Percentiles rank a stretch among this genome's conserved stretches.
These are phyloP conservation scores for Gnathonemus echidnorhynchus DNA, from an alignment of 2,113 vertebrate genomes.

Conservation along the genomic window DNA sequence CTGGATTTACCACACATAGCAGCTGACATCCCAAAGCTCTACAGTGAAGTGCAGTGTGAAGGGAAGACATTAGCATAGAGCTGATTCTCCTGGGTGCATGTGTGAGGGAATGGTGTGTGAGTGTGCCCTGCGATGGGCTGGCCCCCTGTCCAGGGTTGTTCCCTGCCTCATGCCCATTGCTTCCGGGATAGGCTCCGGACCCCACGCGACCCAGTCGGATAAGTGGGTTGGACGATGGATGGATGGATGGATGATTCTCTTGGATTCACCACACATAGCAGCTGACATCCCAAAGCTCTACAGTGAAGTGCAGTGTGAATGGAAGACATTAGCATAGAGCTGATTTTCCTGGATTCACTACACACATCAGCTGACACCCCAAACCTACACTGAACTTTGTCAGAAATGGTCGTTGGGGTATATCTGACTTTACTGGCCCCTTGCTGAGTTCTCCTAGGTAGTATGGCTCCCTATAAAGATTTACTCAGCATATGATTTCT, in stretches of 20 bases:
- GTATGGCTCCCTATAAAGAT: background rate
- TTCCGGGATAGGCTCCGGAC: too few relatives aligned
- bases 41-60: constrained; percentile 42
- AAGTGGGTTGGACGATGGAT: too few relatives aligned
- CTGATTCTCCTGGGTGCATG: constrained; percentile 40
- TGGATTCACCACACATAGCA: background rate
- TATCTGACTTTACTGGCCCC: background rate
- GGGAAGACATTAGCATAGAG: constrained; percentile 55
- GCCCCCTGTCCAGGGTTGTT: too few relatives aligned
- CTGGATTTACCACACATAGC: background rate
- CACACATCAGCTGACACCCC: background rate
- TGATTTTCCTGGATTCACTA: background rate
- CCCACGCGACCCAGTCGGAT: too few relatives aligned
- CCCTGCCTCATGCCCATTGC: too few relatives aligned
- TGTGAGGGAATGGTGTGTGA: too few relatives aligned
- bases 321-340: background rate
- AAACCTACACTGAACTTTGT: background rate
- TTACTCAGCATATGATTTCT: background rate
- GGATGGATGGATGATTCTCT: too few relatives aligned
- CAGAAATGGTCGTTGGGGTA: background rate
- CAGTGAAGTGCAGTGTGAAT: background rate
- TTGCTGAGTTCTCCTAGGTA: background rate
- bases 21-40: background rate
- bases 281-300: background rate
- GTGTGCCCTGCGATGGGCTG: too few relatives aligned